Evolutionary conservation across 2,888 invertebrate genomes (phyloP).

Genomic region (Serrognathus titanus): DNA sequence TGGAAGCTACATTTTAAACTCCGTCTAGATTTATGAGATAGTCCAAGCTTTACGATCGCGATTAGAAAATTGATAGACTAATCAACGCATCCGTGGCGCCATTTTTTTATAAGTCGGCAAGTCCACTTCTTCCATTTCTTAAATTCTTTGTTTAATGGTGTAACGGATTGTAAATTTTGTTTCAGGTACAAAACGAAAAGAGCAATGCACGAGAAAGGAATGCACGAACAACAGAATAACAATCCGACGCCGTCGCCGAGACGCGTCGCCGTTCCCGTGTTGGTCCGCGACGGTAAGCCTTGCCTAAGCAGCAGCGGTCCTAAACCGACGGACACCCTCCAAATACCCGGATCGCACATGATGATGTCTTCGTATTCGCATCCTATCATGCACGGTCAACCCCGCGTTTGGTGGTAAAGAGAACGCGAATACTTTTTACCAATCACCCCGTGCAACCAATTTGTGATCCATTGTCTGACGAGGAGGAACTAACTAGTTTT

Average conservation of each 20-base stretch:
- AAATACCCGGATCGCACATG: conserved; percentile 39
- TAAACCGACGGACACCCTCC: conserved; percentile 32
- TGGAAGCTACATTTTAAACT: no score
- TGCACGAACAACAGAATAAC: conserved; percentile 55
- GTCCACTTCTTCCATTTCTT: no score
- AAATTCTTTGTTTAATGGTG: no score
- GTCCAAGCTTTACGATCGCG: no score
- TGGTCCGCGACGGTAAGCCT: conserved; percentile 92
- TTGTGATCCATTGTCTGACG: neutral
- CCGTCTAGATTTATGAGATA: no score
- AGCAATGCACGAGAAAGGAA: conserved; percentile 90
- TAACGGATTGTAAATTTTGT: conserved; percentile 5
- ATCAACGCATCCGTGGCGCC: no score
- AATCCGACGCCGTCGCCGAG: conserved; percentile 70
- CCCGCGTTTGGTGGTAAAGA: conserved; percentile 45
- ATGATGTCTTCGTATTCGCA: conserved; percentile 45
- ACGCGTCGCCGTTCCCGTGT: conserved; percentile 89
- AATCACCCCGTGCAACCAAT: neutral
- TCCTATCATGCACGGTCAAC: conserved; percentile 48
- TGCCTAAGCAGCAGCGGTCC: conserved; percentile 61
- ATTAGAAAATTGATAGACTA: no score
- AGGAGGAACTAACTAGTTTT: neutral
- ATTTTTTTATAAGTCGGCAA: no score
- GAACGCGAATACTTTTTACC: neutral
- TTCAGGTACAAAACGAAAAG: conserved; percentile 91